These are phyloP conservation scores for Apamea crenata DNA, from an alignment of 2,888 invertebrate species.

Conservation along the genomic window DNA sequence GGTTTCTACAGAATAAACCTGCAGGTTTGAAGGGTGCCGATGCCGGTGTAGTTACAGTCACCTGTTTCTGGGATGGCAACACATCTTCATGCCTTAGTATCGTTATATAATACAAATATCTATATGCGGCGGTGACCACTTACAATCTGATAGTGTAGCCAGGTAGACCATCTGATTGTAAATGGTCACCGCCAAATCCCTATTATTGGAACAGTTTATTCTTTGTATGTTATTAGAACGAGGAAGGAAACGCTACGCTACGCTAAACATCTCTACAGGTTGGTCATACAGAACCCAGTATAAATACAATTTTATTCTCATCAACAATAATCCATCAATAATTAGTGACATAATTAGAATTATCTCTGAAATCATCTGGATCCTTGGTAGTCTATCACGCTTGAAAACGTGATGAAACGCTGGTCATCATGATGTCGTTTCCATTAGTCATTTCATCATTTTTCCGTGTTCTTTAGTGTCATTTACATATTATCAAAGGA, in stretches of 20 bases:
- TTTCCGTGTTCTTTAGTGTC: slow-evolving; percentile 16
- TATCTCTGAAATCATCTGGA: slow-evolving; percentile 43
- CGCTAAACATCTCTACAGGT: not conserved
- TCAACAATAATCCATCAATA: slow-evolving; percentile 43
- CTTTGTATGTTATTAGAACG: not conserved
- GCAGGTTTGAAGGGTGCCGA: not conserved
- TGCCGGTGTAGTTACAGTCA: not conserved
- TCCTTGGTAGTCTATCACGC: slow-evolving; percentile 61
- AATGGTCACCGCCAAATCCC: too few relatives aligned
- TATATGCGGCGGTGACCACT: too few relatives aligned
- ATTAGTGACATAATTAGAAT: slow-evolving; percentile 52
- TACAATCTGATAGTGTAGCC: too few relatives aligned
- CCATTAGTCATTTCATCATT: slow-evolving; percentile 17
- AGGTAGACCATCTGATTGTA: too few relatives aligned
- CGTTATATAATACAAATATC: too few relatives aligned
- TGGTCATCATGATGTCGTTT: slow-evolving; percentile 20
- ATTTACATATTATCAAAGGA: slow-evolving; percentile 29
- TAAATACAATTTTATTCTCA: not conserved
- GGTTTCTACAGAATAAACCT: not conserved
- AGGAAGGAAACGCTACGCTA: not conserved
- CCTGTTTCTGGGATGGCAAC: not conserved
- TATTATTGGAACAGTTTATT: too few relatives aligned
- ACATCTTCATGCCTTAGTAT: not conserved
- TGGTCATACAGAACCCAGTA: slow-evolving; percentile 19
- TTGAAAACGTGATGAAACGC: slow-evolving; percentile 29